These are phyloP conservation scores for Erannis defoliaria DNA, from an alignment of 2,888 invertebrate genomes.

Conservation along the genomic window DNA sequence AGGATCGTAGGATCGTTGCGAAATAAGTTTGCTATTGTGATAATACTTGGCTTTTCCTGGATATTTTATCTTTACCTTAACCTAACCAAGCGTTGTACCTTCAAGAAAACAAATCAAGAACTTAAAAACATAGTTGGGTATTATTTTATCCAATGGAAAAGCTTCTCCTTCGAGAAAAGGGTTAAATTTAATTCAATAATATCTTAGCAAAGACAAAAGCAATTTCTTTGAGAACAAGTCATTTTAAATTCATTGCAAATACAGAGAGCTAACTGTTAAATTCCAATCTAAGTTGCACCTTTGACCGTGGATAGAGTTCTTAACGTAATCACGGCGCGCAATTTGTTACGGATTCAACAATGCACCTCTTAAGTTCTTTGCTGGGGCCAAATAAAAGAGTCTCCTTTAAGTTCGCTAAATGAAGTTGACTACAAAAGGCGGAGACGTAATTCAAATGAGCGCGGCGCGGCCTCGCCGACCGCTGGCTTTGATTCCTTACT, in stretches of 20 bases:
- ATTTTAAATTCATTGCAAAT: conserved; percentile 61
- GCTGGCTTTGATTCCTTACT: conserved; percentile 79
- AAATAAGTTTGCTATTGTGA: conserved; percentile 21
- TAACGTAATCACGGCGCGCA: conserved; percentile 81
- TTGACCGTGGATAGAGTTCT: conserved; percentile 62
- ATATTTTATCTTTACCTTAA: not conserved
- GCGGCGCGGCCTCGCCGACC: conserved; percentile 63
- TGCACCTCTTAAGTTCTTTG: conserved; percentile 82
- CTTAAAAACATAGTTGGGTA: not conserved
- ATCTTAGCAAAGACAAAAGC: conserved; percentile 35
- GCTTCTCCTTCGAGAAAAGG: not conserved
- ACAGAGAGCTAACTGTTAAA: conserved; percentile 64
- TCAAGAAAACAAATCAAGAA: not conserved
- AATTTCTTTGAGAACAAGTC: conserved; percentile 46
- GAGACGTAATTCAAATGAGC: conserved; percentile 83
- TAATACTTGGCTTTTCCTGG: not conserved
- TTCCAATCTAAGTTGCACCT: conserved; percentile 71
- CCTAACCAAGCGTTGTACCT: not conserved
- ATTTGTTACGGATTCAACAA: conserved; percentile 86
- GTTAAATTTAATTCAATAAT: conserved; percentile 37
- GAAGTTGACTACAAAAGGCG: conserved; percentile 85
- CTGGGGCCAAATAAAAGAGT: conserved; percentile 77
- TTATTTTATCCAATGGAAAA: no score
- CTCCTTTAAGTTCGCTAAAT: conserved; percentile 82
- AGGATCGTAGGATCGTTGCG: conserved; percentile 11